Evolutionary conservation across 2,113 vertebrate species (phyloP), one percentile per base, ranked within the genome.

Genomic region (Morone chrysops): DNA sequence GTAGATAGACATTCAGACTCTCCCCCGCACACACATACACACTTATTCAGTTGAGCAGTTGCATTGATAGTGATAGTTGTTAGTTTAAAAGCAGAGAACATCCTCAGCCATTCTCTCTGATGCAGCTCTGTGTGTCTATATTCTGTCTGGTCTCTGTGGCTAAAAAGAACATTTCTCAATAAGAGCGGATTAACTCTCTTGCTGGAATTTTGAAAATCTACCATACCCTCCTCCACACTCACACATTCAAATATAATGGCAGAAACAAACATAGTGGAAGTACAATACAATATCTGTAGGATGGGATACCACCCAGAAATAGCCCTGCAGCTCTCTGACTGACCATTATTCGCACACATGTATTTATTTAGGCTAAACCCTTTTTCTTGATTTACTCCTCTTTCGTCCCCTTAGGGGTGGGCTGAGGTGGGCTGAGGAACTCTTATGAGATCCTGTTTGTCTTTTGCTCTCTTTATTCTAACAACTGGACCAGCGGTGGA

Each of bases 181-280:
- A 85, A 82, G 53, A 90, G 40, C 31, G 17, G 82, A 90, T 90
- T 87, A 82, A 48, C 53, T 85, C 47, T 38, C 18, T 59, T 41
- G 68, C 41, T 65, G 38, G 22, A 83, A 4, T 87, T 69, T 59
- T 13, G 0, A 71, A 74, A 74, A 70, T 85, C 25, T 48, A 73
- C 56, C 74, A 43, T 73, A 48, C 69, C 73, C 73, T 78, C 73
- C 75, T 81, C 43, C 62, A 70, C 75, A 68, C 69, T 53, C 59
- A 83, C 25, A 63, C 20, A 76, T 13, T 31, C 18, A 57, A 70
- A 79, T 8, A 59, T 70, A 70, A 63, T 47, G 48, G 36, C 57
- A 54, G 40, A 87, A 56, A 80, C 17, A 75, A 76, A 78, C 70
- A 59, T 31, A 43, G 31, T 20, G 25, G 45, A 60, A 54, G 43